Evolutionary conservation across 1,140 invertebrate genomes (phyloP).

Genomic region (Piezodorus guildinii): DNA sequence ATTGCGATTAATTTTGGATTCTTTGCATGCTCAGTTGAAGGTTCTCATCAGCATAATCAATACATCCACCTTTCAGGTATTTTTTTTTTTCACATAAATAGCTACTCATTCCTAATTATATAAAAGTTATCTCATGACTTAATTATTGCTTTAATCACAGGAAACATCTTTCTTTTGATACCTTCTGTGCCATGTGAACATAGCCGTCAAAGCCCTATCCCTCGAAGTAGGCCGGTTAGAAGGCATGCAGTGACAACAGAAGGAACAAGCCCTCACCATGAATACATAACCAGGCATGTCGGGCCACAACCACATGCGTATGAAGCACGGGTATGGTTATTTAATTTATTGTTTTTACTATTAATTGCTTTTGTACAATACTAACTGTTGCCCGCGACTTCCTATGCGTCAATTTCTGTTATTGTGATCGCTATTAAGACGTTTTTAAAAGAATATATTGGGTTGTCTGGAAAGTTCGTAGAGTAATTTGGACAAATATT

Average conservation of each 20-base stretch:
- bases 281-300: conserved; percentile 82
- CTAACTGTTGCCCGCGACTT: no score
- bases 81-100: no score
- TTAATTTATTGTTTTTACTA: background rate
- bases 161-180: conserved; percentile 88
- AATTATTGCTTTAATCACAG: conserved; percentile 45
- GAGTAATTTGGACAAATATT: no score
- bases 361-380: conserved; percentile 1
- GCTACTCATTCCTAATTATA: no score
- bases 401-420: no score
- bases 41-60: conserved; percentile 39
- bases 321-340: background rate
- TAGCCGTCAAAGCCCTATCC: conserved; percentile 12
- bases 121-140: no score
- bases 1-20: conserved; percentile 78
- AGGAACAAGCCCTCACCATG: conserved; percentile 70
- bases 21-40: conserved; percentile 56
- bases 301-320: conserved; percentile 30
- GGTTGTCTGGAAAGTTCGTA: no score
- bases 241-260: conserved; percentile 42
- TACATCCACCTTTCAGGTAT: conserved; percentile 85
- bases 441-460: no score
- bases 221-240: conserved; percentile 32
- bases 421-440: no score
- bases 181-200: conserved; percentile 38